phyloP scores from a whole-genome alignment of 2,113 vertebrate species.

The Pycnonotus jocosus region DNA sequence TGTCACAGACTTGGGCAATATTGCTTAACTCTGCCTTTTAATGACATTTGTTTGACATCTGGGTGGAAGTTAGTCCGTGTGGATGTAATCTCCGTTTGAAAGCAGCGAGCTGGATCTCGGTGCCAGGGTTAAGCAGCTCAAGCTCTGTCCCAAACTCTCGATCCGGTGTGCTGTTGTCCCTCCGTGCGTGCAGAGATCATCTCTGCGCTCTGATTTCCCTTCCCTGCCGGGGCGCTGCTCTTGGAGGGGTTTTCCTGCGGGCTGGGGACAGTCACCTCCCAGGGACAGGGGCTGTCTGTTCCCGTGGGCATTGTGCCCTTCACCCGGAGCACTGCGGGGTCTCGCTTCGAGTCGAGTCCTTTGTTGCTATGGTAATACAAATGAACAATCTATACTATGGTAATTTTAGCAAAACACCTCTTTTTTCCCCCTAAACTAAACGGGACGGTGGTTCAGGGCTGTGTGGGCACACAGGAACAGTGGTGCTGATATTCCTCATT shows the following conservation, averaged over 20 bases:
- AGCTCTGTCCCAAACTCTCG: accelerated
- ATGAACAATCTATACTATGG: not conserved
- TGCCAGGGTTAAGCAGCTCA: not conserved
- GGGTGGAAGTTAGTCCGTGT: not conserved
- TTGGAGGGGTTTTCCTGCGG: not conserved
- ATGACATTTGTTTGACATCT: not conserved
- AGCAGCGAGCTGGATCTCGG: not conserved
- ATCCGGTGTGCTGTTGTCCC: not conserved
- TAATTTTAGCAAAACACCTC: constrained; percentile 35
- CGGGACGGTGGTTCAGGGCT: not conserved
- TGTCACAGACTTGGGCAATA: accelerated
- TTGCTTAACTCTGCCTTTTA: not conserved
- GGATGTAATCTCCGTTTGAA: not conserved
- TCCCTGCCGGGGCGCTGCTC: not conserved
- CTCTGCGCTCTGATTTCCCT: not conserved
- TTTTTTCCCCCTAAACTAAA: not conserved
- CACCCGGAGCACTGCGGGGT: not conserved
- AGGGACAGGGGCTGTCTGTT: not conserved
- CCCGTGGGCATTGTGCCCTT: not conserved
- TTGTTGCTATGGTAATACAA: constrained; percentile 40
- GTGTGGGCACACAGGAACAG: constrained; percentile 19
- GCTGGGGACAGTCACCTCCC: not conserved
- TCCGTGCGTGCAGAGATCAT: too few relatives aligned
- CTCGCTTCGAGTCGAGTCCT: not conserved
- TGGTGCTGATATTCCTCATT: not conserved